phyloP scores from a whole-genome alignment of 2,797 vertebrate genomes.

The Lemur catta region DNA sequence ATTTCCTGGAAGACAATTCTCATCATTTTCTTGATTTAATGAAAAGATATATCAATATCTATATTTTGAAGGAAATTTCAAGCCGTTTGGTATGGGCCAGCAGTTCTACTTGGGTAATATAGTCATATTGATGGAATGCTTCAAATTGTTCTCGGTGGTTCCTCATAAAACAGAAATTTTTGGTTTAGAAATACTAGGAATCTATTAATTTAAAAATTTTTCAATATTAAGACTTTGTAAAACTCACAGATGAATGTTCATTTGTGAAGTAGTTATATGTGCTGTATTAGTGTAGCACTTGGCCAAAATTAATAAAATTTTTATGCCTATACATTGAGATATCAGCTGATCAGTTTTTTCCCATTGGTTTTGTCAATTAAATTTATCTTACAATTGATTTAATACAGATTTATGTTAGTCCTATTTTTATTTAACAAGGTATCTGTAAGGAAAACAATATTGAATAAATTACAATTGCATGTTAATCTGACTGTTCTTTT shows the following conservation, averaged over 20 bases:
- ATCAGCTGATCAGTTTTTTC: neutral
- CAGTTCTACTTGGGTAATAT: neutral
- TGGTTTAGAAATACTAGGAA: neutral
- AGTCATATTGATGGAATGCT: neutral
- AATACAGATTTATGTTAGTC: constrained; percentile 24
- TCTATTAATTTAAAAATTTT: neutral
- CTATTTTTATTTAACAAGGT: constrained; percentile 21
- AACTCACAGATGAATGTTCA: neutral
- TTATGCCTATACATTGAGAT: neutral
- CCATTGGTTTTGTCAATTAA: constrained; percentile 10
- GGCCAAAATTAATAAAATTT: neutral
- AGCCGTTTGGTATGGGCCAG: neutral
- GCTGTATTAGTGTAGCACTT: neutral
- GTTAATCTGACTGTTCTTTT: neutral
- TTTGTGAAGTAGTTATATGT: constrained; percentile 38
- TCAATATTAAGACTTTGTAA: neutral
- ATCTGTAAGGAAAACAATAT: neutral
- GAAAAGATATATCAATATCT: constrained; percentile 1
- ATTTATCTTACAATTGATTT: constrained; percentile 1
- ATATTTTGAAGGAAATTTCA: constrained; percentile 41
- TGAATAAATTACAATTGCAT: neutral
- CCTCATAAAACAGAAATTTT: neutral
- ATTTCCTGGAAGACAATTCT: constrained; percentile 26
- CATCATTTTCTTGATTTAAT: constrained; percentile 59
- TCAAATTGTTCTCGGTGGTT: neutral